These are phyloP conservation scores for Phalloptychus januarius DNA, from an alignment of 2,797 vertebrate species.

Conservation along the genomic window DNA sequence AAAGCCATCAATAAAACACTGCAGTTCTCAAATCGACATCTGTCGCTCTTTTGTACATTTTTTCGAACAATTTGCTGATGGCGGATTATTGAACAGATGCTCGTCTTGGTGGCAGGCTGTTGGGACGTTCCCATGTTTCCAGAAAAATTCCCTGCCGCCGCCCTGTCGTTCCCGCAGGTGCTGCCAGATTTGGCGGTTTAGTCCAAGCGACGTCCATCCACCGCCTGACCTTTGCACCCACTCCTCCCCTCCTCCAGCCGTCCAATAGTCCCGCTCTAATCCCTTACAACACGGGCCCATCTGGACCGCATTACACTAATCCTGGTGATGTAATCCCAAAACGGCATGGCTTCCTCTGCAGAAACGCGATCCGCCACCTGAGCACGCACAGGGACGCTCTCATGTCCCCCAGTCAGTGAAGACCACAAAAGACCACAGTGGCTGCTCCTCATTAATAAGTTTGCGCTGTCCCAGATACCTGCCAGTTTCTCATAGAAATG, in stretches of 20 bases:
- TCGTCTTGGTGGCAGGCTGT: background rate
- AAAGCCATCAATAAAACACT: background rate
- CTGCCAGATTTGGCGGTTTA: slow-evolving; percentile 28
- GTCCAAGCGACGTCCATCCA: slow-evolving; percentile 38
- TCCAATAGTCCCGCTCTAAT: slow-evolving; percentile 75
- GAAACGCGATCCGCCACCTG: slow-evolving; percentile 49
- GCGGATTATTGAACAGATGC: slow-evolving; percentile 11
- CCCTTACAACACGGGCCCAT: slow-evolving; percentile 73
- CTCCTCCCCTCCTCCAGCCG: slow-evolving; percentile 39
- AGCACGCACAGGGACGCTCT: slow-evolving; percentile 31
- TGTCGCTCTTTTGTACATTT: background rate
- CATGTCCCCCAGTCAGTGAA: slow-evolving; percentile 11
- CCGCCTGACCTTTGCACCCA: slow-evolving; percentile 58
- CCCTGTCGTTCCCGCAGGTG: background rate
- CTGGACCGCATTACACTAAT: slow-evolving; percentile 79
- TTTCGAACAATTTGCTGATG: background rate
- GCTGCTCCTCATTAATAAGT: slow-evolving; percentile 33
- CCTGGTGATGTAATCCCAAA: slow-evolving; percentile 78
- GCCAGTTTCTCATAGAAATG: background rate
- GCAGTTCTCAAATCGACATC: background rate
- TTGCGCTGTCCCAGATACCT: background rate
- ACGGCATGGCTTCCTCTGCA: slow-evolving; percentile 57
- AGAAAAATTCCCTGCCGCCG: slow-evolving; percentile 8
- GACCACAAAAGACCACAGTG: slow-evolving; percentile 20
- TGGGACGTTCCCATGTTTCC: slow-evolving; percentile 6